These are phyloP conservation scores for Zophobas morio DNA, from an alignment of 1,140 invertebrate species.

Conservation along the genomic window DNA sequence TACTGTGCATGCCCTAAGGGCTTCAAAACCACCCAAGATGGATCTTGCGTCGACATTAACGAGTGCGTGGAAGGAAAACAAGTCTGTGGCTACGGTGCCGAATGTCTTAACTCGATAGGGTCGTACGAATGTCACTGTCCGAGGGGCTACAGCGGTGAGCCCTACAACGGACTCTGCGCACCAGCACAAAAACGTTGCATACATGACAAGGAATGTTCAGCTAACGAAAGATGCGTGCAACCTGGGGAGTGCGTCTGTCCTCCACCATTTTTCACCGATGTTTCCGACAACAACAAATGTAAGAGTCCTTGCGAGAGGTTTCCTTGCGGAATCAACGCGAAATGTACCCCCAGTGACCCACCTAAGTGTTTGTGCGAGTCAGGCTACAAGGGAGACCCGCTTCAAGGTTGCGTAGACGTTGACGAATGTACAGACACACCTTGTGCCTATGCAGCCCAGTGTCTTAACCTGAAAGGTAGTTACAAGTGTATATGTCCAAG, in stretches of 20 bases:
- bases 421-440: constrained; percentile 86
- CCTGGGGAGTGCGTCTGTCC: constrained; percentile 91
- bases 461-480: constrained; percentile 87
- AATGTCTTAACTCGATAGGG: constrained; percentile 86
- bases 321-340: constrained; percentile 92
- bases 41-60: constrained; percentile 86
- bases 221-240: constrained; percentile 92
- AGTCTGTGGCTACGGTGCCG: constrained; percentile 87
- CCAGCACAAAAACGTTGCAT: constrained; percentile 85
- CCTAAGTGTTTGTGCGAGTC: constrained; percentile 89
- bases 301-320: constrained; percentile 92
- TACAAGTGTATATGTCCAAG: constrained; percentile 88
- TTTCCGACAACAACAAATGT: constrained; percentile 84
- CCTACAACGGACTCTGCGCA: constrained; percentile 80
- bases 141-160: constrained; percentile 77
- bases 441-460: constrained; percentile 88
- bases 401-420: constrained; percentile 86
- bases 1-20: constrained; percentile 91
- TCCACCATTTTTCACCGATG: constrained; percentile 89
- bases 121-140: constrained; percentile 88
- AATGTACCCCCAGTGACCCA: constrained; percentile 91
- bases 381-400: constrained; percentile 88
- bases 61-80: constrained; percentile 84
- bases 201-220: constrained; percentile 84
- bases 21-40: constrained; percentile 80